phyloP scores from a whole-genome alignment of 2,888 invertebrate species.

The Tenthredo amoena region DNA sequence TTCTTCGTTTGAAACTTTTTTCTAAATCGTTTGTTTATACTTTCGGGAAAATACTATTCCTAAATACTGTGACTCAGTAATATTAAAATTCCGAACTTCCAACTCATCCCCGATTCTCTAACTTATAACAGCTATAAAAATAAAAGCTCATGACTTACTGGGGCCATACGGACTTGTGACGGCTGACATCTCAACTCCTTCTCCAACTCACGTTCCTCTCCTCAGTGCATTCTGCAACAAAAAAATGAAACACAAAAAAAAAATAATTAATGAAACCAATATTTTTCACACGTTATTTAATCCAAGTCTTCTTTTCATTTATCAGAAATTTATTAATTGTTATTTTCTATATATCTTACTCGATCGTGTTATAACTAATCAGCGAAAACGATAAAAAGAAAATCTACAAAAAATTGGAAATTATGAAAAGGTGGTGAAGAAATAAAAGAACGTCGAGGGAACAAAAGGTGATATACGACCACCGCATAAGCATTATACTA shows the following conservation, averaged over 20 bases:
- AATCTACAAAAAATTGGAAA: constrained; percentile 58
- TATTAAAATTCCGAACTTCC: too few relatives aligned
- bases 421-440: constrained; percentile 68
- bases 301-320: too few relatives aligned
- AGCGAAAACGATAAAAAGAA: constrained; percentile 19
- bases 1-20: too few relatives aligned
- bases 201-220: constrained; percentile 60
- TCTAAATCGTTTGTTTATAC: too few relatives aligned
- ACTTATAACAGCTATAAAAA: neutral
- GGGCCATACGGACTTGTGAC: constrained; percentile 78
- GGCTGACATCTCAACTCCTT: constrained; percentile 76
- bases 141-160: constrained; percentile 69
- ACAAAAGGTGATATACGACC: constrained; percentile 71
- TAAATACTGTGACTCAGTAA: too few relatives aligned
- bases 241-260: constrained; percentile 19
- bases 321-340: too few relatives aligned
- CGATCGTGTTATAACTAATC: neutral
- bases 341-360: neutral
- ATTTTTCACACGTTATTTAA: too few relatives aligned
- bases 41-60: too few relatives aligned
- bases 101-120: neutral
- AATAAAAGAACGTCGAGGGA: constrained; percentile 67
- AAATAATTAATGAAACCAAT: neutral
- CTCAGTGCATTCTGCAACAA: constrained; percentile 75
- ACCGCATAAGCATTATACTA: neutral